Evolutionary conservation across 2,888 invertebrate genomes (phyloP), one percentile per base, ranked within the genome.

Genomic region (Pachycephus smyrnensis): DNA sequence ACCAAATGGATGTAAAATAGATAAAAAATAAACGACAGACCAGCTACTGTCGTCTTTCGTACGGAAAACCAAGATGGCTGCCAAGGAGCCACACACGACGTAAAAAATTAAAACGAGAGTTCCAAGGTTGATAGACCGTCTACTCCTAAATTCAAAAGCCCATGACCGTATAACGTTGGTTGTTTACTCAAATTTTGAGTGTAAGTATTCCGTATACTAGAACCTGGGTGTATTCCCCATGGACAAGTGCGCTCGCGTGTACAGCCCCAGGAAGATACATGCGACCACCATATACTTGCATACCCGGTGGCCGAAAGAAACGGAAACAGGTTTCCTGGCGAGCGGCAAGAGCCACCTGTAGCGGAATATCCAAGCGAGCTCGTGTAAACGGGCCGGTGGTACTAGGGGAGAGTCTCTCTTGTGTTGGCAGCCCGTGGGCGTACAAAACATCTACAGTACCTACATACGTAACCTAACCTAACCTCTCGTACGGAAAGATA

Each of bases 341-440:
- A 75, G 73, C 76, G 76, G 75, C 77, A 79, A 77, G 82, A 84
- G 84, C 83, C 88, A 88, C 87, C 88, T 88, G 88, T 87, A 86
- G 87, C 80, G 83, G 82, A 80, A 82, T 79, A 82, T 80, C 80
- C 76, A 36, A 82, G 82, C 80, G 82, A 84, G 84, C 86, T 87
- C 87, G 85, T 86, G 87, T 85, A 86, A 88, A 88, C 86, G 85
- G 84, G 84, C 84, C 87, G 83, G 23, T 23, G 55, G 88, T 86
- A 86, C 85, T 87, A 86, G 55, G 55, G 86, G 85, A 86, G 84
- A 85, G 84, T 82, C 83, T 71, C 71, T 71, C 71, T 33, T 31
- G 71, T 80, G 84, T 83, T 83, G 82, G 84, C 84, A 83, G 84
- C 83, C 71, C 75, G 78, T 78, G 73, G 37, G 73, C 81, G 80